Percentiles rank a stretch among this genome's conserved stretches.
Evolutionary conservation across 2,797 vertebrate genomes (phyloP).

Genomic region (Triplophysa bombifrons): DNA sequence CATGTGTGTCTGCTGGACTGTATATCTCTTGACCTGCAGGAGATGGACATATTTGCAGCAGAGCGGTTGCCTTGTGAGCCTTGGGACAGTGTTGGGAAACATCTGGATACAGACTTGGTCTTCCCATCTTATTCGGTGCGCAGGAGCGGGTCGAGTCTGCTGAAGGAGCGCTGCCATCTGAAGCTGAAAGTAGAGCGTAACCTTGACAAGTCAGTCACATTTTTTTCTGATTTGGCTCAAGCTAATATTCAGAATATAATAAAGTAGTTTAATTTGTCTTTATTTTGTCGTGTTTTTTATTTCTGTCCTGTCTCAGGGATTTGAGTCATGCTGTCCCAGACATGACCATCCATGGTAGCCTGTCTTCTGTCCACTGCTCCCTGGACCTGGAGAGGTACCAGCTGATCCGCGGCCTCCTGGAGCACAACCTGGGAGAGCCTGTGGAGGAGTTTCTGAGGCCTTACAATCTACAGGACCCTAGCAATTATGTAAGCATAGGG

Average conservation of each 20-base stretch:
- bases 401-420: slow-evolving; percentile 89
- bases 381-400: slow-evolving; percentile 91
- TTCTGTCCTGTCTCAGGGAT: slow-evolving; percentile 77
- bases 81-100: slow-evolving; percentile 68
- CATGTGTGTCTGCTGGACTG: slow-evolving; percentile 92
- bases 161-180: slow-evolving; percentile 89
- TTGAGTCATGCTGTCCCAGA: slow-evolving; percentile 91
- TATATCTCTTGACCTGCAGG: slow-evolving; percentile 92
- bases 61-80: slow-evolving; percentile 77
- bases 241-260: background rate
- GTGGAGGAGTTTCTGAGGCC: slow-evolving; percentile 94
- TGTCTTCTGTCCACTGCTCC: slow-evolving; percentile 95
- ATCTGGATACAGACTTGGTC: slow-evolving; percentile 74
- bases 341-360: slow-evolving; percentile 87
- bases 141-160: slow-evolving; percentile 86
- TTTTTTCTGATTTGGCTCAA: background rate
- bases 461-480: slow-evolving; percentile 93
- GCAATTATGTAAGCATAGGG: slow-evolving; percentile 84
- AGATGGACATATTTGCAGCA: slow-evolving; percentile 96
- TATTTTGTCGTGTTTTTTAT: slow-evolving; percentile 13
- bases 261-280: background rate
- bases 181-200: slow-evolving; percentile 94
- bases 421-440: slow-evolving; percentile 94
- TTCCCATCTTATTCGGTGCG: slow-evolving; percentile 89
- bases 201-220: slow-evolving; percentile 84